phyloP scores from a whole-genome alignment of 2,113 vertebrate species.

The Danionella cerebrum region DNA sequence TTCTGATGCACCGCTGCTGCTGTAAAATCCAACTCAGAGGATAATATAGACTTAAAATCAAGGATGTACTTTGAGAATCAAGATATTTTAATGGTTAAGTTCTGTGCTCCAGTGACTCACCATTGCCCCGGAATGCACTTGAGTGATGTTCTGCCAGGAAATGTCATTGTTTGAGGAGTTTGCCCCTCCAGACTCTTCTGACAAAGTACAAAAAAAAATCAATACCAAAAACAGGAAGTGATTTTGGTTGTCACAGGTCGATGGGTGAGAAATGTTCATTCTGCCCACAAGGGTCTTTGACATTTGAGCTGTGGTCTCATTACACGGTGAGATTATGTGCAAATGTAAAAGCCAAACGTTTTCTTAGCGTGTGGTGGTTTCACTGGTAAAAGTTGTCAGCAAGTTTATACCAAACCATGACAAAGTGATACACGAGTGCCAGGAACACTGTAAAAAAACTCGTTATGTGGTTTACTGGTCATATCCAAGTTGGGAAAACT shows the following conservation, averaged over 20 bases:
- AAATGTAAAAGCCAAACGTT: not conserved
- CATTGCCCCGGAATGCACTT: slow-evolving; percentile 36
- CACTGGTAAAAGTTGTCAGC: too few species aligned
- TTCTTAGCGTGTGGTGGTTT: not conserved
- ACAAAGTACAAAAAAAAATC: not conserved
- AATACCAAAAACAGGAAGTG: not conserved
- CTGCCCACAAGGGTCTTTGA: slow-evolving; percentile 11
- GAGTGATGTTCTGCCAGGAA: slow-evolving; percentile 52
- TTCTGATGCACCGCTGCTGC: too few species aligned
- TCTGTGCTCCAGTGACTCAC: slow-evolving; percentile 42
- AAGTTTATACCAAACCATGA: too few species aligned
- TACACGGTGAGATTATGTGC: not conserved
- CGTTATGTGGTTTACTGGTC: too few species aligned
- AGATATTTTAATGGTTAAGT: not conserved
- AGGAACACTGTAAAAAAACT: too few species aligned
- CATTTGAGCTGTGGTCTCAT: not conserved
- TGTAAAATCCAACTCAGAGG: too few species aligned
- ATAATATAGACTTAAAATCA: not conserved
- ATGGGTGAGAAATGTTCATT: not conserved
- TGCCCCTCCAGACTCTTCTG: slow-evolving; percentile 44
- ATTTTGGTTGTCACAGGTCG: not conserved
- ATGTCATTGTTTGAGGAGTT: slow-evolving; percentile 50
- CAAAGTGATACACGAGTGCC: too few species aligned
- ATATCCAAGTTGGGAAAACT: too few species aligned
- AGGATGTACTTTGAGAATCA: not conserved